Evolutionary conservation across 2,888 invertebrate species (phyloP).

Genomic region (Theristus sp.): DNA sequence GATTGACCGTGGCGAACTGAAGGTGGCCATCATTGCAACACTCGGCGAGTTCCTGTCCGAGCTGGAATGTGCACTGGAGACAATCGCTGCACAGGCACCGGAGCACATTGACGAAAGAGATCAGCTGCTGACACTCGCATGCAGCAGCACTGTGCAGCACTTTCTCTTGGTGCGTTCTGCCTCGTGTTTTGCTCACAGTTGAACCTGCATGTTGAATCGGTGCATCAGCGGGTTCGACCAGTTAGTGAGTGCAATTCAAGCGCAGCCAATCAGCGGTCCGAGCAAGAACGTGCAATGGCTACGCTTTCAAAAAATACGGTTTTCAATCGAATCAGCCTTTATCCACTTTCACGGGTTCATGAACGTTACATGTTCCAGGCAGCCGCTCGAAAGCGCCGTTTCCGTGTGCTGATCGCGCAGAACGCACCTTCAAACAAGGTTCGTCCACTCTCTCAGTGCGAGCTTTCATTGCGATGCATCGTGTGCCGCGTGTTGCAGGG

Average conservation of each 20-base stretch:
- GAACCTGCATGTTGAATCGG: no score
- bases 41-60: background rate
- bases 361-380: no score
- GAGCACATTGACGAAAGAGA: background rate
- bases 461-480: background rate
- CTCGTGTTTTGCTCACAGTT: background rate
- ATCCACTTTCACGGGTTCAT: no score
- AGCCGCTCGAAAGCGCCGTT: background rate
- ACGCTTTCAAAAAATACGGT: no score
- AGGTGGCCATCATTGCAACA: background rate
- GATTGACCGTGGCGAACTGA: background rate
- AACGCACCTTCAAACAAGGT: background rate
- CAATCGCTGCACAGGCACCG: background rate
- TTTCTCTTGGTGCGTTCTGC: background rate
- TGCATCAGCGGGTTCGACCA: no score
- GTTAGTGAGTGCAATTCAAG: no score
- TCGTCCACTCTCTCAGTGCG: background rate
- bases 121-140: background rate
- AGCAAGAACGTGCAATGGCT: no score
- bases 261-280: no score
- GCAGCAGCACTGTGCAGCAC: background rate
- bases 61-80: background rate
- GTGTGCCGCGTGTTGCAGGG: background rate
- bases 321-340: no score
- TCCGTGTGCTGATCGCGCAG: background rate